Conservation (phyloP, 2,888 invertebrate species). For the Himalopsyche kuldschensis region DNA sequence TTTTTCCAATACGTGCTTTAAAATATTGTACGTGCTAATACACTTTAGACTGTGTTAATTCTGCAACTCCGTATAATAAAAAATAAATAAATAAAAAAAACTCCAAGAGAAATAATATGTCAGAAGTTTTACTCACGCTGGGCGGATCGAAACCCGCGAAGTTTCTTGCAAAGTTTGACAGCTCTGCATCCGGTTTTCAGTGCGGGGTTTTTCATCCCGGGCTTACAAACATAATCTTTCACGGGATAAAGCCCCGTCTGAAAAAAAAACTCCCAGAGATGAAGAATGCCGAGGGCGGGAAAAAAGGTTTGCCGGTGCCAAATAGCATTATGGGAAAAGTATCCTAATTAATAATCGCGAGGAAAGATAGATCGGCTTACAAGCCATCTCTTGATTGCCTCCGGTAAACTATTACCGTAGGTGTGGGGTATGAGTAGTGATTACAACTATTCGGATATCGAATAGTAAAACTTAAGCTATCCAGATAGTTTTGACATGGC, state of each 20-base stretch:
- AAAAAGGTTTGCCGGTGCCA: conserved; percentile 9
- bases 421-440: neutral
- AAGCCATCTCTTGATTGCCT: neutral
- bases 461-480: too few relatives aligned
- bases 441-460: too few relatives aligned
- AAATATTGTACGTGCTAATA: too few relatives aligned
- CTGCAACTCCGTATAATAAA: too few relatives aligned
- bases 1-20: too few relatives aligned
- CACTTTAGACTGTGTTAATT: too few relatives aligned
- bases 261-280: neutral
- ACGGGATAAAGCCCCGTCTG: conserved; percentile 4
- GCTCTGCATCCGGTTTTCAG: neutral
- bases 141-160: too few relatives aligned
- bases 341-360: conserved; percentile 20
- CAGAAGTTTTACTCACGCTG: too few relatives aligned
- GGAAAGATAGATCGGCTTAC: conserved; percentile 14
- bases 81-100: too few relatives aligned
- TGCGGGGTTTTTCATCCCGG: neutral
- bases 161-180: neutral
- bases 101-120: too few relatives aligned
- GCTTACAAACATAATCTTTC: conserved; percentile 7
- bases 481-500: too few relatives aligned
- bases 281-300: neutral
- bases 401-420: neutral
- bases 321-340: conserved; percentile 1